Conservation (phyloP, 1,140 invertebrate species). For the Atta colombica region DNA sequence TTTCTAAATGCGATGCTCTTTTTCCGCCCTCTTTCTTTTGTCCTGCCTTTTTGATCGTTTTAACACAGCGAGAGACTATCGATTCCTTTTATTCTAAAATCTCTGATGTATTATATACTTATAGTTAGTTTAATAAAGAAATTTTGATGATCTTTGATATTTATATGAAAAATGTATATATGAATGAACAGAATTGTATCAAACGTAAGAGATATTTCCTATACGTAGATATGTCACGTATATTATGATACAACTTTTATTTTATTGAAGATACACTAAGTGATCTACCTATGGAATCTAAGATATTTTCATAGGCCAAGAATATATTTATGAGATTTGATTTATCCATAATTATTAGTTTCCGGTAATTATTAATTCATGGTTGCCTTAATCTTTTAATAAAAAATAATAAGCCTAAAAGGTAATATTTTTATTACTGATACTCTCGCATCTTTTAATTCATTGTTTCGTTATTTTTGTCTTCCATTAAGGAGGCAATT, state of each 20-base stretch:
- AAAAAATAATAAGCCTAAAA: not conserved
- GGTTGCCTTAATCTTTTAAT: slow-evolving; percentile 42
- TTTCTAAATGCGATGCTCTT: slow-evolving; percentile 64
- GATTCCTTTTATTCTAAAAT: not conserved
- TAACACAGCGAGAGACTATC: not conserved
- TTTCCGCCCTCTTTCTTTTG: slow-evolving; percentile 48
- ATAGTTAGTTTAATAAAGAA: not conserved
- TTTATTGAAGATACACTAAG: not conserved
- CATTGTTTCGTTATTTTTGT: not conserved
- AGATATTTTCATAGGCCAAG: slow-evolving; percentile 46
- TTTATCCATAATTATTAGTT: slow-evolving; percentile 27
- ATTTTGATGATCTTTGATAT: not conserved
- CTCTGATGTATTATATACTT: not conserved
- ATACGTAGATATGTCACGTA: not conserved
- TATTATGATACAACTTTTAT: slow-evolving; percentile 2
- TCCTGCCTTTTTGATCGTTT: not conserved
- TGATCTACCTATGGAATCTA: not conserved
- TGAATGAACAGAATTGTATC: not conserved
- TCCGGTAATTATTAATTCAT: not conserved
- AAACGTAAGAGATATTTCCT: not conserved
- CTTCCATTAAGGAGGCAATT: not conserved
- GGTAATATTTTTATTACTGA: not conserved
- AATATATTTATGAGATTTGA: slow-evolving; percentile 1
- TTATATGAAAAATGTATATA: not conserved
- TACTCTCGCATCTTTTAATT: slow-evolving; percentile 3